These are phyloP conservation scores for Theodoxus fluviatilis DNA, from an alignment of 2,888 invertebrate species.

Conservation along the genomic window DNA sequence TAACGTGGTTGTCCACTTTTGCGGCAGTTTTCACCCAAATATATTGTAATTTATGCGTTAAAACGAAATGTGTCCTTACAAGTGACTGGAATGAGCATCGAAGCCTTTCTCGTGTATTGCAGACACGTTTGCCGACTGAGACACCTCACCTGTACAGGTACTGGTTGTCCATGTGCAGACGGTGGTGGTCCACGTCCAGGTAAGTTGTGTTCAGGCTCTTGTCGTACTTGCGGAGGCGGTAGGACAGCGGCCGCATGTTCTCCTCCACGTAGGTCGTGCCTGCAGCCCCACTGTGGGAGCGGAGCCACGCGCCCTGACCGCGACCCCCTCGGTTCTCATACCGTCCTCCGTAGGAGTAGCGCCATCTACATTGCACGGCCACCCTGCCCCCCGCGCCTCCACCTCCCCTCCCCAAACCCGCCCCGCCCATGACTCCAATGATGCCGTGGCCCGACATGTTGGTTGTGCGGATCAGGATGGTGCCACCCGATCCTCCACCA, in stretches of 20 bases:
- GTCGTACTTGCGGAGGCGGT: constrained; percentile 49
- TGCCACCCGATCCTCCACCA: constrained; percentile 52
- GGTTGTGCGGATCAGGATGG: constrained; percentile 42
- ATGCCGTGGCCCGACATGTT: constrained; percentile 53
- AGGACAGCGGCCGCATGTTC: constrained; percentile 45
- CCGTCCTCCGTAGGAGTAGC: constrained; percentile 49
- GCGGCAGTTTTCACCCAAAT: no score
- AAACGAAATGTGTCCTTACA: no score
- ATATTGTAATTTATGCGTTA: no score
- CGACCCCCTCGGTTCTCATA: constrained; percentile 47
- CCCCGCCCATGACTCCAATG: constrained; percentile 47
- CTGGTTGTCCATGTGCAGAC: constrained; percentile 44
- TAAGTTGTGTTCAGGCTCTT: constrained; percentile 45
- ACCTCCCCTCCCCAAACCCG: constrained; percentile 42
- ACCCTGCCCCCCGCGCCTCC: constrained; percentile 51
- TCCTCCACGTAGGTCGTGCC: constrained; percentile 53
- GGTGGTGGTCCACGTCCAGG: constrained; percentile 46
- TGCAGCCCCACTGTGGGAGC: constrained; percentile 45
- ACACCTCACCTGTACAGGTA: no score
- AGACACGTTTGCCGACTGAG: no score
- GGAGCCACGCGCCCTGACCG: constrained; percentile 24
- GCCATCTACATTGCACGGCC: constrained; percentile 45
- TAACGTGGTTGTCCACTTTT: no score
- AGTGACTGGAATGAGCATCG: no score
- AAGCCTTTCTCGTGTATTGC: no score